Base-by-base conservation (phyloP, 2,113 vertebrate species). In the Campylomormyrus numenius region DNA sequence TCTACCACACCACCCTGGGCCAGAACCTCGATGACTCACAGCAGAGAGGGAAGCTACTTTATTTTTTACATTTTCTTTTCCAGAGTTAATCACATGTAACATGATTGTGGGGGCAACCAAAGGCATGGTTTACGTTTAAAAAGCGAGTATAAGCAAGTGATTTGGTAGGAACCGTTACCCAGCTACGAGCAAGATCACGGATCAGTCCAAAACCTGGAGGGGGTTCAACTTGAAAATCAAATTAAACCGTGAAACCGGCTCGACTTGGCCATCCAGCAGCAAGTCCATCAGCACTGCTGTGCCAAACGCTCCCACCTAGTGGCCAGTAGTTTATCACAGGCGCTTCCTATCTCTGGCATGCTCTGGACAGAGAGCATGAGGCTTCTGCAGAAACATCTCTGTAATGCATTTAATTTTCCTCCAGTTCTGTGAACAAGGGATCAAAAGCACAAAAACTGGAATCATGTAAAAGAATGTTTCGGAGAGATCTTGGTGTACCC, bases 401-500 rank as follows among this genome's bases (percentile, higher is more conserved):
- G 53, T 89, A 85, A 62, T 45, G 31, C 50, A 46, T 85, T 83
- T 66, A 24, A 58, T 48, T 89, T 19, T 10, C 42, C 27, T 89
- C 46, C 35, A 53, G 88, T 58, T 19, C n/a, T 90, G 46, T 88
- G 92, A 90, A 90, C 39, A 10, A 91, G 80, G 83, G 88, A 90
- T 90, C 88, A 85, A 56, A 90, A 91, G 90, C 49, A 53, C 62
- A 24, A 89, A 83, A 89, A 92, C 91, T 90, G 87, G 3, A 90
- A 45, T 62, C 35, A 35, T 53, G 80, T 84, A 52, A 31, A 70
- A 52, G 11, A 5, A 87, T 91, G 90, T 88, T 90, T 91, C 89
- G 17, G 24, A 90, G 91, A 84, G 89, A 89, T 92, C 91, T 91
- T 88, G 90, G 70, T 92, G 93, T 45, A 89, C 90, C 91, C 93